Evolutionary conservation across 2,797 vertebrate genomes (phyloP), one percentile per base, ranked within the genome.

Genomic region (Nannoperca australis): DNA sequence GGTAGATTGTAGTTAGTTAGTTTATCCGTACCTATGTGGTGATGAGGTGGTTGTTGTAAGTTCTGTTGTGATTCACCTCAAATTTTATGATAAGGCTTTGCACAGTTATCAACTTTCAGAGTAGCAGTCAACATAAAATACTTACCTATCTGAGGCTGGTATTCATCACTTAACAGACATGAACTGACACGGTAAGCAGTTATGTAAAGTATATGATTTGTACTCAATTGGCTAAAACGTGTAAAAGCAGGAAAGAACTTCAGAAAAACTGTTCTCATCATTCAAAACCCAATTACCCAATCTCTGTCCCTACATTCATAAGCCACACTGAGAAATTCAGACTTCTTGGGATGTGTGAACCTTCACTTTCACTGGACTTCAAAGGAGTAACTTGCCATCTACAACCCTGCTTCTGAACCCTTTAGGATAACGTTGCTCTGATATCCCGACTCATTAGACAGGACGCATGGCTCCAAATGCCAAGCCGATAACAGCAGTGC

Each of bases 371-470:
- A 0, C 60, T 40, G 65, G 79, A 77, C 79, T 85, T 82, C 78
- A 89, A 85, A 89, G 76, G 5, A 15, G 50, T 50, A 44, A 56
- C 60, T 61, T 55, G 56, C 45, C 12, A 0, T 78, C 73, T 71
- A 27, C 75, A 81, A 15, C 51, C 45, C 53, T 50, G 15, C 55
- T 38, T 60, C 63, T 82, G 49, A 82, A 45, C 64, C 84, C 15
- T 67, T 65, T 38, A 70, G 84, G 75, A 78, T 54, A 54, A 62
- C 32, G 20, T 72, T 13, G 18, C 63, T 76, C 80, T 50, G 45
- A 88, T 82, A 91, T 89, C 77, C 53, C 63, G 27, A 86, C 84
- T 92, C 85, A 89, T 94, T 93, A 91, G 82, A 82, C 73, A 22
- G 68, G 17, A 75, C 10, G 74, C 73, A 73, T 38, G 9, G 64